A percentile compares a stretch with the other conserved stretches of the same genome.
Conservation (phyloP, 2,888 invertebrate species). For the Entomobrya multifasciata region DNA sequence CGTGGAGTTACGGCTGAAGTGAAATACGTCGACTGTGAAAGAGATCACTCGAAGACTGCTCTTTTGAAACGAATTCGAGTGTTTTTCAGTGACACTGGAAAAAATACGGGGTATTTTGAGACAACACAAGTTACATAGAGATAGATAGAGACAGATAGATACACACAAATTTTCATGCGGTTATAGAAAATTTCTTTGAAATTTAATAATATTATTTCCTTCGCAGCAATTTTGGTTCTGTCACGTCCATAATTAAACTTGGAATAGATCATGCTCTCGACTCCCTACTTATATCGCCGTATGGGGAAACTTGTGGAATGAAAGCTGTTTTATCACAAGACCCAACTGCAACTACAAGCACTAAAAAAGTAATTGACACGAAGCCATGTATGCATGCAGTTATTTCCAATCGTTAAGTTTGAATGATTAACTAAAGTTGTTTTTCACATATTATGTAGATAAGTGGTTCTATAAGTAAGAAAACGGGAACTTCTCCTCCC, state of each 20-base stretch:
- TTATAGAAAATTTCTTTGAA: not conserved
- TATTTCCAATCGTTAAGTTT: too few species aligned
- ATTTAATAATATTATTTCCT: not conserved
- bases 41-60: slow-evolving; percentile 73
- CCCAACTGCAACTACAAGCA: slow-evolving; percentile 51
- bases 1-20: slow-evolving; percentile 71
- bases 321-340: slow-evolving; percentile 64
- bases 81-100: slow-evolving; percentile 67
- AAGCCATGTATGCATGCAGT: not conserved
- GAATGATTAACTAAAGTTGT: too few species aligned
- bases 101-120: slow-evolving; percentile 78
- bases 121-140: too few species aligned
- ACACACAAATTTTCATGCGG: too few species aligned
- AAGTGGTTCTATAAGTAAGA: slow-evolving; percentile 29
- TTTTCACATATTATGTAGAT: not conserved
- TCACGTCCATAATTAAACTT: not conserved
- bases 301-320: slow-evolving; percentile 75
- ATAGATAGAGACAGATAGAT: too few species aligned
- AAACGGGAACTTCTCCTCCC: slow-evolving; percentile 51
- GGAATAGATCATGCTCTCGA: slow-evolving; percentile 72
- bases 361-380: slow-evolving; percentile 59
- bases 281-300: slow-evolving; percentile 72
- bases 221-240: slow-evolving; percentile 1
- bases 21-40: slow-evolving; percentile 77
- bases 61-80: slow-evolving; percentile 63